Base-by-base conservation (phyloP, 1,140 invertebrate species). In the Hylaeus anthracinus region DNA sequence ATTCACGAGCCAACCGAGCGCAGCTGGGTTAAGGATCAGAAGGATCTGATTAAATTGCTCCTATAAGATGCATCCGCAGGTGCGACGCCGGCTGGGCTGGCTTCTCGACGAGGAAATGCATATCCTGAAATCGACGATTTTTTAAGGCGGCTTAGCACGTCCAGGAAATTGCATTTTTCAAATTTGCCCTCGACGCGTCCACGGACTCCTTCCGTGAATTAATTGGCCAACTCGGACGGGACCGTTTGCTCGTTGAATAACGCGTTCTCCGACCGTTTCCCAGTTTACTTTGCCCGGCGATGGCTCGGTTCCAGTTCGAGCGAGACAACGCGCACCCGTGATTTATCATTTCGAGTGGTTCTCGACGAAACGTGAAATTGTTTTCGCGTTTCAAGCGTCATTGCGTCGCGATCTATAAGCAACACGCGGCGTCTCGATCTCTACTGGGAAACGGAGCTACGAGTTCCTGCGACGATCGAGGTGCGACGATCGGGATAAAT, bases 1-100 rank as follows among this genome's bases (percentile, higher is more conserved):
- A 64, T 81, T 53, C 77, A 56, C 72, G 41, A 69, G 82, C 61
- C 58, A 72, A 67, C 67, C 69, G 72, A 83, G 82, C 82, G 74
- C 86, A 87, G 86, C 86, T 87, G 82, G 85, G 79, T 84, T 87
- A 84, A 79, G 87, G 87, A 88, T 88, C 86, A 84, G 84, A 80
- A 76, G 78, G 78, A 88, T 88, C 84, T 79, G 83, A 85, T 88
- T 88, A 83, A 88, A 88, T 87, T 86, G 85, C 84, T 86, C 63
- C 53, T 86, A 64, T 58, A 73, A 82, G 77, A 74, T 74, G 84
- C 65, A 69, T 76, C 75, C 81, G 72, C 84, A 83, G 85, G 65
- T 86, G 85, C 72, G 84, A 86, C 74, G 65, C 79, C 69, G 69
- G 79, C 55, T 72, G 0, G 39, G 58, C 45, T 64, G 12, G 69